Evolutionary conservation across 2,888 invertebrate genomes (phyloP).

Genomic region (Poecilobothrus nobilitatus): DNA sequence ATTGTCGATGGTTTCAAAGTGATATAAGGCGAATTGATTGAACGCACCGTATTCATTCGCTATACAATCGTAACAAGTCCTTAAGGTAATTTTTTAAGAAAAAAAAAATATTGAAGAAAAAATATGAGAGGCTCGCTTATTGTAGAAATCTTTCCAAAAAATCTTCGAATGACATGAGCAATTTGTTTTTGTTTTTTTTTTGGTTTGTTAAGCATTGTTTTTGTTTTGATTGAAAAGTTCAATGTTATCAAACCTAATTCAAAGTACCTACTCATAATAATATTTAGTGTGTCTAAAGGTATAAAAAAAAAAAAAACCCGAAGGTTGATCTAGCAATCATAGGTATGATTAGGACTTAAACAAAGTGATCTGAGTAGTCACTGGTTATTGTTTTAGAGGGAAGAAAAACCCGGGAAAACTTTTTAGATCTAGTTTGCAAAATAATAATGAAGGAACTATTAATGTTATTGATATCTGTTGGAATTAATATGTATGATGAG

Average conservation of each 20-base stretch:
- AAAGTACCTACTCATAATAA: no score
- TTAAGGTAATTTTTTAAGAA: background rate
- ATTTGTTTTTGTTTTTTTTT: background rate
- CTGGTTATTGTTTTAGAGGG: no score
- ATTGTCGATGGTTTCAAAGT: conserved; percentile 3
- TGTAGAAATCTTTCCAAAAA: background rate
- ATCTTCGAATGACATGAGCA: background rate
- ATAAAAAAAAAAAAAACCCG: no score
- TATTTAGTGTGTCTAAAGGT: no score
- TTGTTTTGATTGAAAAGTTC: background rate
- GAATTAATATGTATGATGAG: no score
- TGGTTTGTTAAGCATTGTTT: background rate
- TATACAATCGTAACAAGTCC: background rate
- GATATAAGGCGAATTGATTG: background rate
- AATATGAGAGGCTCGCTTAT: background rate
- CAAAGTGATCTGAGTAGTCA: no score
- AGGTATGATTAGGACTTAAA: no score
- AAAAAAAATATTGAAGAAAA: background rate
- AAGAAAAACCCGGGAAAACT: no score
- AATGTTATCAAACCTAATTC: background rate
- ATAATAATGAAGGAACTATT: no score
- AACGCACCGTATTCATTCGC: background rate
- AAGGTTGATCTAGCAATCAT: no score
- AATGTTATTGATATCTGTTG: no score
- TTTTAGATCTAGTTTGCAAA: no score